phyloP scores from a whole-genome alignment of 1,140 invertebrate genomes.

The Conopomorpha cramerella region DNA sequence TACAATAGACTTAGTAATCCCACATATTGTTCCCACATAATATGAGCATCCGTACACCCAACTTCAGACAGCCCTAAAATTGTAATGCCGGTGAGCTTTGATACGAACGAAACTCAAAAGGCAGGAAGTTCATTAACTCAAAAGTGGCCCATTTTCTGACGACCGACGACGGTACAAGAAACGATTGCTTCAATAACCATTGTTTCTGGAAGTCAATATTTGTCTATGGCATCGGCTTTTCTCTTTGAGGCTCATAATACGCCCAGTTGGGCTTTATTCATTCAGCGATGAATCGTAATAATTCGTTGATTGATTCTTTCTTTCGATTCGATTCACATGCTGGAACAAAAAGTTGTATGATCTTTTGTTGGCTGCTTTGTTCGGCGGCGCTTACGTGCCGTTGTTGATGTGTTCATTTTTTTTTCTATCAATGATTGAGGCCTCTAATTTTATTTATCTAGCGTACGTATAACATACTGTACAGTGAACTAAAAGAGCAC shows the following conservation, averaged over 20 bases:
- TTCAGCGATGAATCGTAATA: conserved; percentile 54
- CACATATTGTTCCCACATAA: too few species aligned
- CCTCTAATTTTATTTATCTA: too few species aligned
- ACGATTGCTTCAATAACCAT: conserved; percentile 11
- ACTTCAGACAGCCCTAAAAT: too few species aligned
- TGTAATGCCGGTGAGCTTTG: too few species aligned
- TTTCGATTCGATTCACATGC: conserved; percentile 26
- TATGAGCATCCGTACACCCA: too few species aligned
- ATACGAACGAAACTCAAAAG: too few species aligned
- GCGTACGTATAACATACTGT: too few species aligned
- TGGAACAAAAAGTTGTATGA: conserved; percentile 26
- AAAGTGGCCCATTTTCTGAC: not conserved
- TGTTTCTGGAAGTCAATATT: conserved; percentile 57
- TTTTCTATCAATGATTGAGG: too few species aligned
- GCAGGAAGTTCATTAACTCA: conserved; percentile 6
- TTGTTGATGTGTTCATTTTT: too few species aligned
- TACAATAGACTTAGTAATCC: too few species aligned
- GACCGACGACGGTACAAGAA: not conserved
- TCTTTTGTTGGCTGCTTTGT: conserved; percentile 30
- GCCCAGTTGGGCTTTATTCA: conserved; percentile 27
- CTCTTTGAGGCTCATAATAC: conserved; percentile 44
- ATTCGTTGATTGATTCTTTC: conserved; percentile 47
- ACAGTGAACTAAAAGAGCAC: too few species aligned
- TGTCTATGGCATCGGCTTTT: conserved; percentile 32
- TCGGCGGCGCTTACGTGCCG: too few species aligned